These are phyloP conservation scores for Scopus umbretta DNA, from an alignment of 2,113 vertebrate genomes.

Conservation along the genomic window DNA sequence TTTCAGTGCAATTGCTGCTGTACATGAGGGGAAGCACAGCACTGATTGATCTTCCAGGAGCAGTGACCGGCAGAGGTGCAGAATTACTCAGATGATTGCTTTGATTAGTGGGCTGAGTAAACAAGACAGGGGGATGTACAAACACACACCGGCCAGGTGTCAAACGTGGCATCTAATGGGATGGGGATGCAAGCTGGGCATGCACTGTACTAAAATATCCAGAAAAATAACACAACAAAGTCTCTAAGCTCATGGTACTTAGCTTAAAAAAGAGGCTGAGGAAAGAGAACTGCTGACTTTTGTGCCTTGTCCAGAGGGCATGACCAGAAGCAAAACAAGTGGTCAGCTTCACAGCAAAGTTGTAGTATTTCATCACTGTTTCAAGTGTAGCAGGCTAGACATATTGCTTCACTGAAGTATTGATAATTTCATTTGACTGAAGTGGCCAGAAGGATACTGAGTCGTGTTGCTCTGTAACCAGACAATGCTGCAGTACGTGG, in stretches of 20 bases:
- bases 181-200: background rate
- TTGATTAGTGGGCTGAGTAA: background rate
- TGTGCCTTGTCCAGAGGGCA: background rate
- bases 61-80: background rate
- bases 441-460: background rate
- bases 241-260: background rate
- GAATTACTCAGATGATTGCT: background rate
- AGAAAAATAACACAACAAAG: background rate
- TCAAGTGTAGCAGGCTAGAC: background rate
- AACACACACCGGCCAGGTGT: background rate
- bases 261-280: background rate
- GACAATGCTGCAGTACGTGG: background rate
- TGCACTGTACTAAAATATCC: background rate
- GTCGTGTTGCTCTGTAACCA: background rate
- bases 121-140: background rate
- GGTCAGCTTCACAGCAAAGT: background rate
- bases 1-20: background rate
- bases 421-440: background rate
- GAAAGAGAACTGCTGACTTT: background rate
- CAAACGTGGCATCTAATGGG: fast-evolving
- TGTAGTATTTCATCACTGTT: background rate
- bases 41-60: background rate
- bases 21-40: background rate
- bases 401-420: background rate
- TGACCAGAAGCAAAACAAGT: background rate